Evolutionary conservation across 2,888 invertebrate species (phyloP), one percentile per base, ranked within the genome.

Genomic region (Cheilosia grossa): DNA sequence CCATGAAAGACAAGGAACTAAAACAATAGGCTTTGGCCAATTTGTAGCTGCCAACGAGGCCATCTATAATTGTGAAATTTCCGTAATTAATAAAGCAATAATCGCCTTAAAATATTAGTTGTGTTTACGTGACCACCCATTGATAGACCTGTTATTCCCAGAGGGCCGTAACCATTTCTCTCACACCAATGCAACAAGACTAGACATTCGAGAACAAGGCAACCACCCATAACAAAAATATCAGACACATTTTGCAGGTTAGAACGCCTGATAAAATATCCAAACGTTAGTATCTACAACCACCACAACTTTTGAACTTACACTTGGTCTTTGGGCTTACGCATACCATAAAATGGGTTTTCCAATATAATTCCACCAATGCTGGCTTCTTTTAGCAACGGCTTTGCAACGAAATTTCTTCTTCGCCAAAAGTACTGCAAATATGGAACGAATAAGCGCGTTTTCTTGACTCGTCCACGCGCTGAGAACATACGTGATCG

Each of bases 211-310:
- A 99, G 93, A 87, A 99, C 97, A 79, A 99, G 93, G 90, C 98
- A 98, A 53, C 98, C 99, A 75, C 99, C 99, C 99, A 99, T 99
- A 87, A 99, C 97, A 93, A 99, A 99, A 90, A 99, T 96, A 91
- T 99, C 99, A 21, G 98, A 97, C 4, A 99, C 99, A 93, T 99
- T 97, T 91, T 97, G 96, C 64, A 99, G 94, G 89, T 96, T 96
- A 1, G 98, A 99, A 42, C 98, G 95, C 80, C 97, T 97, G 82
- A 6, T 27, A 27, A 27, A 7, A 27, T 15, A 67, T 66, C 13
- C n/a, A 5, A 78, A 40, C 6, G 2, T 67, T 42, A 67, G 42
- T 67, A 19, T 54, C 1, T 30, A 42, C 33, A 30, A 49, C 9
- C n/a, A 15, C 6, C 13, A 21, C 9, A 37, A 24, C 0, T 56